Base-by-base conservation (phyloP, 92 coral and sea anemone species). In the Epizoanthus stellaris region DNA sequence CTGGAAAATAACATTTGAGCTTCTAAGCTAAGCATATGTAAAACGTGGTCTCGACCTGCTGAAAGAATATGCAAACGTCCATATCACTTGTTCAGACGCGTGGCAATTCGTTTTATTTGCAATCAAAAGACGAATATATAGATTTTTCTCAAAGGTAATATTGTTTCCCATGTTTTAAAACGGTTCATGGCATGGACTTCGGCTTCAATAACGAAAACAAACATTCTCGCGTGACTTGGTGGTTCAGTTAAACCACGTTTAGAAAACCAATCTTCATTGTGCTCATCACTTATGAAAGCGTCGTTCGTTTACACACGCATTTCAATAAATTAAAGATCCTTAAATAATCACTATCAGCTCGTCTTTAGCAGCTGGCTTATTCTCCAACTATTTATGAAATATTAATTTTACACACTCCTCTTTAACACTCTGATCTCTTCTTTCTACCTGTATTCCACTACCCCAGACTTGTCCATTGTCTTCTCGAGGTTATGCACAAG, bases 191-290 rank as follows among this genome's bases (percentile, higher is more conserved):
- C 15, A 3, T 52, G 56, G 13, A 9, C 13, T 52, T 52, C 12
- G 13, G 13, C 10, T 52, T 67, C 42, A 10, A 38, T 34, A n/a
- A 8, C 25, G 34, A 63, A 4, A 9, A n/a, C 21, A 25, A 65
- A 43, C 9, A 68, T 4, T 68, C 21, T 68, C 73, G 52, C 47
- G 73, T 68, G 73, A 34, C 73, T 68, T 38, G 9, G 56, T 52
- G 56, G 56, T 45, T 30, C 36, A 30, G 36, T n/a, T 5, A 64
- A 64, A 64, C 69, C 12, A 21, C 10, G 14, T 23, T 4, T 8
- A 64, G 5, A 16, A 13, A 23, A 64, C 8, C n/a, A 13, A 64
- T 11, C 8, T 30, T 30, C 43, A 67, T 12, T 67, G 71, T 25
- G 14, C 30, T 13, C 2, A 52, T 25, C 49, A 67, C 72, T 36